Conservation (phyloP, 2,797 vertebrate genomes). For the Discoglossus pictus region DNA sequence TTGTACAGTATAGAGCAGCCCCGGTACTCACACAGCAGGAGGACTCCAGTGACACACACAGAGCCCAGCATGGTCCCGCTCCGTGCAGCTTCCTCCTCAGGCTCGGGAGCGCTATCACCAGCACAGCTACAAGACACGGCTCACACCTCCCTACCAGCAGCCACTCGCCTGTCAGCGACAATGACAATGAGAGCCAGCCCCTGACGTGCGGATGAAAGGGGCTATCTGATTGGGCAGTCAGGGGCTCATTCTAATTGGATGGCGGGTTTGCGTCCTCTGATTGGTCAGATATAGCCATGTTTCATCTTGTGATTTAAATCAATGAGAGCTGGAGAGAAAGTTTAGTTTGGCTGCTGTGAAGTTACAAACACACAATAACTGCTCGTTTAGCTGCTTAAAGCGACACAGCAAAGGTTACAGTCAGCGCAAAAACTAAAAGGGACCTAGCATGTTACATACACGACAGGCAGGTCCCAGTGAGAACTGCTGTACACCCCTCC, state of each 20-base stretch:
- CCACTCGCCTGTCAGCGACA: conserved; percentile 11
- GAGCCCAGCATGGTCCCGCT: conserved; percentile 20
- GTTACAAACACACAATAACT: no score
- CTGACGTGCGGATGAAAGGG: conserved; percentile 7
- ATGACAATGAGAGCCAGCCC: conserved; percentile 7
- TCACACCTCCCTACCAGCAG: conserved; percentile 17
- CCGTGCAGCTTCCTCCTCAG: not conserved
- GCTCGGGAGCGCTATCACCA: not conserved
- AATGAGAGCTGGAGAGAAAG: conserved; percentile 15
- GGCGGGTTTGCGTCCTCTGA: not conserved
- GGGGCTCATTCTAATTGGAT: conserved; percentile 24
- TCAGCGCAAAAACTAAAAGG: no score
- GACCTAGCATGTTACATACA: no score
- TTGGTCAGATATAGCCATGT: not conserved
- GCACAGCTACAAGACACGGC: not conserved
- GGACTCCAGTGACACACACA: not conserved
- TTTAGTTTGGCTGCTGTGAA: not conserved
- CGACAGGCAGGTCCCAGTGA: no score
- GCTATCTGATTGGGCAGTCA: conserved; percentile 13
- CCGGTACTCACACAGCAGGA: conserved; percentile 9
- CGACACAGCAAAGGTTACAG: no score
- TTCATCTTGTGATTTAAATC: not conserved
- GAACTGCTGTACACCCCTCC: no score
- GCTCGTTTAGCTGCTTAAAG: no score
- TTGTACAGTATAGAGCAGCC: not conserved